A percentile compares a stretch with the other conserved stretches of the same genome.
Evolutionary conservation across 2,797 vertebrate genomes (phyloP).

Genomic region (Anguilla megastoma): DNA sequence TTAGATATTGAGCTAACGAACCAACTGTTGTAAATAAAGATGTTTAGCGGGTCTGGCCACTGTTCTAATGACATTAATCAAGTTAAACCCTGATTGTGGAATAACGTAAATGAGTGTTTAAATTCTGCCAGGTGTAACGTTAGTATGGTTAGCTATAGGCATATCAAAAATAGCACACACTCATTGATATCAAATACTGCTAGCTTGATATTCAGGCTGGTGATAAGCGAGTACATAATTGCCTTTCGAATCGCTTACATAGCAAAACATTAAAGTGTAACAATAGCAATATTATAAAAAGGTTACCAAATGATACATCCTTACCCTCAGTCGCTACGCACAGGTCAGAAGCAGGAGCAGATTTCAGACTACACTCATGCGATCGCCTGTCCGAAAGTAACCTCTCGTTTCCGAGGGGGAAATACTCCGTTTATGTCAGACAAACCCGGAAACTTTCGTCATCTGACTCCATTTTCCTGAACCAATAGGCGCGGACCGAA

Average conservation of each 20-base stretch:
- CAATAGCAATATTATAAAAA: not conserved
- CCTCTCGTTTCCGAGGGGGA: constrained; percentile 52
- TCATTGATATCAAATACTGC: not conserved
- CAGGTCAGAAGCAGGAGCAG: not conserved
- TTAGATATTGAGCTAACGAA: not conserved
- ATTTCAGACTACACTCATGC: not conserved
- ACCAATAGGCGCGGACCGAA: constrained; percentile 65
- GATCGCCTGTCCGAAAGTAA: constrained; percentile 76
- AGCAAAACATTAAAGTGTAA: not conserved
- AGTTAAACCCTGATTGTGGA: not conserved
- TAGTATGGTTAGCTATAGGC: not conserved
- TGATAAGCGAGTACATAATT: not conserved
- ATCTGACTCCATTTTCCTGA: constrained; percentile 78
- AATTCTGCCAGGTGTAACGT: not conserved
- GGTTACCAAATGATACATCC: not conserved
- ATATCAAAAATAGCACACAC: constrained; percentile 4
- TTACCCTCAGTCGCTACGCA: constrained; percentile 30
- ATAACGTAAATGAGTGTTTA: not conserved
- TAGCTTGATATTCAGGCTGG: not conserved
- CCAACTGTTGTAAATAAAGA: not conserved
- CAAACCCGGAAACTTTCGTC: constrained; percentile 73
- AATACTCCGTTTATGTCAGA: constrained; percentile 21
- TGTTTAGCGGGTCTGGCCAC: not conserved
- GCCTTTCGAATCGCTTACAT: not conserved
- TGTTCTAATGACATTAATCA: not conserved